Evolutionary conservation across 2,888 invertebrate genomes (phyloP), one percentile per base, ranked within the genome.

Genomic region (Phortica okadai): DNA sequence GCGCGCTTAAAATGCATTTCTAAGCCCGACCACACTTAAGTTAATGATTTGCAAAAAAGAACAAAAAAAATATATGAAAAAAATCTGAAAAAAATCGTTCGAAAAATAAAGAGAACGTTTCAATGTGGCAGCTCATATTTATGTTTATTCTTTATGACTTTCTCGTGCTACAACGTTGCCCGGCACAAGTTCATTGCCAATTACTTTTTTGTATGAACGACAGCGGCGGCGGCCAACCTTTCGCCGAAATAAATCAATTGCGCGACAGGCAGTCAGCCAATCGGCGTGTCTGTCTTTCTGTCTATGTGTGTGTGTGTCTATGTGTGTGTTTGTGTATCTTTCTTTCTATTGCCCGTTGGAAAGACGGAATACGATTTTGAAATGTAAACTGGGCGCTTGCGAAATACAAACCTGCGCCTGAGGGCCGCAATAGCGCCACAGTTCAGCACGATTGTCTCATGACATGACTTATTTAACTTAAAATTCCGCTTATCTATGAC

Each of bases 381-480:
- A 50, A 50, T 50, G 8, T 50, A 14, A 2, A 14, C 50, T 50
- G 50, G 50, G 50, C 50, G 14, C 50, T 59, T 59, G 59, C 59
- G 59, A 16, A 59, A 59, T n/a, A 59, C 74, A 74, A 81, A 33
- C 84, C 83, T 78, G 76, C 82, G 85, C 85, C 82, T 78, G 72
- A 81, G 74, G 76, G 86, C 84, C 83, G 82, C 77, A 77, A 77
- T 75, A 78, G 21, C 72, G 54, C 21, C 16, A 44, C 14, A 16
- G 42, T n/a, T 21, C n/a, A 42, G 44, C 58, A 74, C 79, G 85
- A 86, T 85, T 85, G 87, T 50, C 50, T 80, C 86, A 85, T 85
- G 87, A 84, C 85, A 85, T 85, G 85, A 80, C 85, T 85, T 85
- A 87, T 87, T 85, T 87, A 85, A 83, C 84, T 82, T 79, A 42